phyloP scores from a whole-genome alignment of 2,888 invertebrate species.

The Drosophila birchii region DNA sequence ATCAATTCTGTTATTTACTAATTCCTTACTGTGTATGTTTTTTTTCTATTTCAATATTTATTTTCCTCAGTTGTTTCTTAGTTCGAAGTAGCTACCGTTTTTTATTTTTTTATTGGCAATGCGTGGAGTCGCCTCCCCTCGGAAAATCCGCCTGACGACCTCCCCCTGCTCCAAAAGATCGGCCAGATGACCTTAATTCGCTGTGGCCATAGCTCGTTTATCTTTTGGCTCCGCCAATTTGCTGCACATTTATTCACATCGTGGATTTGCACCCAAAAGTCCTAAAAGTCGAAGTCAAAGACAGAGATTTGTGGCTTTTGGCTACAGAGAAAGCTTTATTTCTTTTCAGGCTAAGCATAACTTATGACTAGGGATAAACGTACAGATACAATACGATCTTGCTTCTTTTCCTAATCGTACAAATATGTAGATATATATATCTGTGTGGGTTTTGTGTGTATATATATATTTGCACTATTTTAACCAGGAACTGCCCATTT shows the following conservation, averaged over 20 bases:
- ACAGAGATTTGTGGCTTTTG: constrained; percentile 46
- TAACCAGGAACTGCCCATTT: constrained; percentile 76
- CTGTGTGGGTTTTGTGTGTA: constrained; percentile 9
- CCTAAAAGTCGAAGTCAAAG: constrained; percentile 32
- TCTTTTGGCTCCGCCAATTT: constrained; percentile 73
- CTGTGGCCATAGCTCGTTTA: constrained; percentile 67
- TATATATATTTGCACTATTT: constrained; percentile 76
- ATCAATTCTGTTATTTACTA: not conserved
- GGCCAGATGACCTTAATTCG: constrained; percentile 77
- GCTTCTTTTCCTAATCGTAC: not conserved
- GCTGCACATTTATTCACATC: constrained; percentile 67
- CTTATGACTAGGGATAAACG: constrained; percentile 28
- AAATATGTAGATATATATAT: constrained; percentile 49
- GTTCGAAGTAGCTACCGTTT: constrained; percentile 60
- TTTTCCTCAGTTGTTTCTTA: constrained; percentile 33
- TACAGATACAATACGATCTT: constrained; percentile 25
- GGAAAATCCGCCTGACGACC: constrained; percentile 17
- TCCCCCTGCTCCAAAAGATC: constrained; percentile 2
- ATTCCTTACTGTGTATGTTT: constrained; percentile 32
- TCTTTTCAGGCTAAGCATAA: constrained; percentile 53
- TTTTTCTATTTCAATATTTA: constrained; percentile 53
- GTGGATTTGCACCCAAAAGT: constrained; percentile 50
- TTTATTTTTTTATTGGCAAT: constrained; percentile 30
- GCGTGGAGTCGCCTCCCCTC: constrained; percentile 48
- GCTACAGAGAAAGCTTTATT: constrained; percentile 73